Evolutionary conservation across 2,888 invertebrate species (phyloP).

Genomic region (Hemaris fuciformis): DNA sequence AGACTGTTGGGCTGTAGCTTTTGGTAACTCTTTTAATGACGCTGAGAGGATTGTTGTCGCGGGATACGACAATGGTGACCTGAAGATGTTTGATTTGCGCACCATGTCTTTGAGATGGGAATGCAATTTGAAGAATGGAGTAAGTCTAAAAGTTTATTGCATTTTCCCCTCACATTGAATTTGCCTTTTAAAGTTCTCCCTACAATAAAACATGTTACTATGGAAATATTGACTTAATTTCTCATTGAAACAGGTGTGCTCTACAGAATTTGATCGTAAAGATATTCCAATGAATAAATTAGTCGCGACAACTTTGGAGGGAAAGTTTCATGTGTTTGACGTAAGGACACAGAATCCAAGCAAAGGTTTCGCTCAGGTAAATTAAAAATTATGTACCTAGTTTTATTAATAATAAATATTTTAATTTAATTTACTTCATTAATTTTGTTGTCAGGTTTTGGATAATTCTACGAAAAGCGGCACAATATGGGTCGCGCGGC

Average conservation of each 20-base stretch:
- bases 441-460: conserved; percentile 51
- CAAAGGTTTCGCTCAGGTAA: conserved; percentile 89
- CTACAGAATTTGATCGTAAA: conserved; percentile 94
- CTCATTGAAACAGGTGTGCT: conserved; percentile 83
- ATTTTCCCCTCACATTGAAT: too few relatives aligned
- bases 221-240: not conserved
- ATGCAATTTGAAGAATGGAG: conserved; percentile 94
- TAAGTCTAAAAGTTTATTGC: conserved; percentile 52
- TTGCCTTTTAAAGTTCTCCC: too few relatives aligned
- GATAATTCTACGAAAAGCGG: conserved; percentile 80
- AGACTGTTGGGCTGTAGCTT: conserved; percentile 97
- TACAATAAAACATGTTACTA: not conserved
- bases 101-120: conserved; percentile 94
- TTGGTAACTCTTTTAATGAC: conserved; percentile 94
- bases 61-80: conserved; percentile 97
- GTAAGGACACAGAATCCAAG: conserved; percentile 92
- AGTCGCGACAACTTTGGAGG: conserved; percentile 94
- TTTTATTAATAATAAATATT: too few relatives aligned
- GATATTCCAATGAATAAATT: conserved; percentile 98
- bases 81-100: conserved; percentile 95
- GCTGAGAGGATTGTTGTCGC: conserved; percentile 93
- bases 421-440: too few relatives aligned
- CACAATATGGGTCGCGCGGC: conserved; percentile 93
- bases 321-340: conserved; percentile 94
- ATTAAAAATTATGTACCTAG: too few relatives aligned